These are phyloP conservation scores for Falco punctatus DNA, from an alignment of 2,113 vertebrate species.

Conservation along the genomic window DNA sequence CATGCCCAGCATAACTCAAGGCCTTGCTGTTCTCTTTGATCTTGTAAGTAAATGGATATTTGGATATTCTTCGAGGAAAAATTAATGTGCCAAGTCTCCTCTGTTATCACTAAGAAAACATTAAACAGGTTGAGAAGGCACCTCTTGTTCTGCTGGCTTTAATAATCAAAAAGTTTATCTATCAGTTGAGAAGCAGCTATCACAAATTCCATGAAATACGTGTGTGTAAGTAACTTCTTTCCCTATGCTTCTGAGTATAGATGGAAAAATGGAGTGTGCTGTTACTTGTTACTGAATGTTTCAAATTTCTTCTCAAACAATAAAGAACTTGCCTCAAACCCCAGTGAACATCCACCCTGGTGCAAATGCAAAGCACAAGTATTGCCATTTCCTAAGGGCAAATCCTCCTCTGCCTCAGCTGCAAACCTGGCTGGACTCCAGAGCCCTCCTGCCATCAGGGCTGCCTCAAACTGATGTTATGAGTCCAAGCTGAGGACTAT, in stretches of 20 bases:
- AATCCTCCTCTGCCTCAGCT: neutral
- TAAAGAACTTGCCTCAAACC: neutral
- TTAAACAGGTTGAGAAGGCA: neutral
- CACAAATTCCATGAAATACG: neutral
- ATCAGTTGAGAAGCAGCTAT: neutral
- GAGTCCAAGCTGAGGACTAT: neutral
- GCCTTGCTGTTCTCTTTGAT: neutral
- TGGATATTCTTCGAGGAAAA: constrained; percentile 51
- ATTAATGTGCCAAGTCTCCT: neutral
- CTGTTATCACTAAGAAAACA: constrained; percentile 20
- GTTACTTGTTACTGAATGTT: neutral
- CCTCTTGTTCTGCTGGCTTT: neutral
- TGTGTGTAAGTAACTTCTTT: neutral
- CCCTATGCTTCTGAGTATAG: neutral
- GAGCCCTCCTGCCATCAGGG: neutral
- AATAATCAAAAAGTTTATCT: neutral
- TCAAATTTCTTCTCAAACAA: neutral
- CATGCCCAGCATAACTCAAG: neutral
- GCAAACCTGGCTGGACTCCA: neutral
- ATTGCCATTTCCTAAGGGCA: neutral
- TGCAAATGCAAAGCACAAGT: neutral
- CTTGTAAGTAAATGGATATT: neutral
- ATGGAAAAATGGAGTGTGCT: neutral
- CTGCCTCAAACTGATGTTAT: neutral
- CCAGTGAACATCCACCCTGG: neutral